Evolutionary conservation across 2,113 vertebrate species (phyloP), one percentile per base, ranked within the genome.

Genomic region (Picathartes gymnocephalus): DNA sequence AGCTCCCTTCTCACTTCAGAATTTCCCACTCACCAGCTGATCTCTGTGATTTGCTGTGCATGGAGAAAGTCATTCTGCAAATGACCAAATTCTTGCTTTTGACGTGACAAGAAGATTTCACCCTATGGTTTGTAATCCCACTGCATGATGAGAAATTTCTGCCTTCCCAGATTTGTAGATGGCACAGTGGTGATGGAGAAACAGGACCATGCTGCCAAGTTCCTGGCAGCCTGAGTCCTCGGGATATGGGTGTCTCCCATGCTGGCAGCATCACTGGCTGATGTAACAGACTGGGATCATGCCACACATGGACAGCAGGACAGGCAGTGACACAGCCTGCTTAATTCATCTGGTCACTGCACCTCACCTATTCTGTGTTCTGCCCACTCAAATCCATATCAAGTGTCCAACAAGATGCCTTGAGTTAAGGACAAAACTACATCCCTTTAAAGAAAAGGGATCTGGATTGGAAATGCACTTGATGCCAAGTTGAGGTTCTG

Each of bases 191-290:
- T 51, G 50, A 69, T 8, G 8, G 25, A 71, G 11, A 88, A 72
- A 60, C 2, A 69, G 3, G n/a, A 56, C 33, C 0, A 3, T 33
- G 42, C 10, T 3, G 1, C 5, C 2, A 56, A 20, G 13, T 33
- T 7, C 20, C 18, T 54, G 47, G 51, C 25, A 90, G 33, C 11
- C 35, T 5, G 27, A 3, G 11, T 3, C 10, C 50, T 68, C 1
- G 2, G n/a, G 39, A 28, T n/a, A 25, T 19, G 53, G 24, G 9
- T 28, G 17, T 35, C n/a, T 77, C 37, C 31, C 10, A 8, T 2
- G 2, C 22, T 50, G 65, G 10, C 27, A 50, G 22, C 27, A 27
- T 40, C 0, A 5, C 3, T 44, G 58, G 19, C 31, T 91, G 56
- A 27, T 1, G 1, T 31, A 47, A 57, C 21, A 60, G 11, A 70